phyloP scores from a whole-genome alignment of 1,140 invertebrate species.

The Aleiodes sp. region DNA sequence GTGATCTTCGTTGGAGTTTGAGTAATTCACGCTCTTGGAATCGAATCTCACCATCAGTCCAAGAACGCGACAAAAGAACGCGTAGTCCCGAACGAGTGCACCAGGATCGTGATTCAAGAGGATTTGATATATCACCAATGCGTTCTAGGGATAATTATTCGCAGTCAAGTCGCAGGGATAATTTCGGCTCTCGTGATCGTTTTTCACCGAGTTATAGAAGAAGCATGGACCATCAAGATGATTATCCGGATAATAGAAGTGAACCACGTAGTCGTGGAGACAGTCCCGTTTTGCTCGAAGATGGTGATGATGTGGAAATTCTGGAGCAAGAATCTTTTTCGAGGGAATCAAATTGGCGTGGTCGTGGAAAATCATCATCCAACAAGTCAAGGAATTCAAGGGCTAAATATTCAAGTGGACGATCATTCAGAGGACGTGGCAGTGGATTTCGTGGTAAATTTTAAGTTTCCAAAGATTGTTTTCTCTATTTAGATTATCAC shows the following conservation, averaged over 20 bases:
- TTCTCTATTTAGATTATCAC: too few relatives aligned
- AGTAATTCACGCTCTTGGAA: constrained; percentile 49
- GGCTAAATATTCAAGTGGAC: constrained; percentile 41
- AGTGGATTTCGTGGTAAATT: constrained; percentile 46
- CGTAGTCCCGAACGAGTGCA: constrained; percentile 22
- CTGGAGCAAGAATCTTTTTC: constrained; percentile 39
- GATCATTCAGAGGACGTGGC: constrained; percentile 43
- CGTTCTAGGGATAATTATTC: constrained; percentile 42
- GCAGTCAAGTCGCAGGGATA: constrained; percentile 33
- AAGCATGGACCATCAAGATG: constrained; percentile 39
- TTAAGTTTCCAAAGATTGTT: too few relatives aligned
- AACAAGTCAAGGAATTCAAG: constrained; percentile 40
- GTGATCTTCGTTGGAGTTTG: constrained; percentile 57
- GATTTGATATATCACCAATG: constrained; percentile 33
- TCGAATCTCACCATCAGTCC: constrained; percentile 33
- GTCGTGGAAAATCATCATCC: constrained; percentile 33
- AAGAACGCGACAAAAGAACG: constrained; percentile 40
- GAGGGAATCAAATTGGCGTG: constrained; percentile 43
- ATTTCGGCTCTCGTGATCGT: constrained; percentile 29
- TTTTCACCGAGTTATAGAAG: constrained; percentile 43
- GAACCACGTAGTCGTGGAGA: constrained; percentile 49
- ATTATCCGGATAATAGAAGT: constrained; percentile 47
- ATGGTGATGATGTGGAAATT: constrained; percentile 46
- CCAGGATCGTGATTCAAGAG: constrained; percentile 38
- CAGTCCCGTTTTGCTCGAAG: constrained; percentile 50